phyloP scores from a whole-genome alignment of 2,113 vertebrate species.

The Tragulus kanchil region DNA sequence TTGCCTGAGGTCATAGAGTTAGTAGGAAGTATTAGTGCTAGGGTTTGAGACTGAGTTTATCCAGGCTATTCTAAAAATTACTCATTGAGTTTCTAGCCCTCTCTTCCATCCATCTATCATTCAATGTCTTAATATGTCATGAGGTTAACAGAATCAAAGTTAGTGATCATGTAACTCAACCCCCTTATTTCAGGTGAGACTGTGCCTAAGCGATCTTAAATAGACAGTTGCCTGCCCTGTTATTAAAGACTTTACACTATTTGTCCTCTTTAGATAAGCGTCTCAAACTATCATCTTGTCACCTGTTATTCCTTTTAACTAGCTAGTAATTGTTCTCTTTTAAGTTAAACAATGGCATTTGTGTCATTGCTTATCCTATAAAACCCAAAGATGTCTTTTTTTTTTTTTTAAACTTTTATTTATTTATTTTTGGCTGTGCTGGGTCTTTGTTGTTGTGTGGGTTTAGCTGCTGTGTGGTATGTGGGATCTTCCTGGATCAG shows the following conservation, averaged over 20 bases:
- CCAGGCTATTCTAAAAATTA: not conserved
- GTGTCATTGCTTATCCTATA: constrained; percentile 44
- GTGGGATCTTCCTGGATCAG: too few species aligned
- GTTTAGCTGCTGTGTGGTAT: too few species aligned
- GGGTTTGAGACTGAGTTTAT: not conserved
- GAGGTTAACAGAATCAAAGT: constrained; percentile 39
- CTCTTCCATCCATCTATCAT: not conserved
- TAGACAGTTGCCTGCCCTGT: constrained; percentile 5
- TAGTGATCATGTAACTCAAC: constrained; percentile 7
- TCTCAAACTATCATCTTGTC: not conserved
- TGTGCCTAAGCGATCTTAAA: not conserved
- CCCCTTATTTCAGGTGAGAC: constrained; percentile 24
- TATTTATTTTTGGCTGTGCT: too few species aligned
- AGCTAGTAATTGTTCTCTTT: constrained; percentile 30
- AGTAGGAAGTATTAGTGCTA: not conserved
- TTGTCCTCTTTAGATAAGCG: not conserved
- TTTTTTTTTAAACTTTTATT: too few species aligned
- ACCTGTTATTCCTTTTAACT: constrained; percentile 1
- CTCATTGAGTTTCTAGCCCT: not conserved
- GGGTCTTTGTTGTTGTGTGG: too few species aligned
- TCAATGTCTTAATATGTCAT: not conserved
- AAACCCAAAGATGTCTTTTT: constrained; percentile 40
- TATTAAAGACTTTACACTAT: constrained; percentile 32
- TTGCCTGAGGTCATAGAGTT: constrained; percentile 18
- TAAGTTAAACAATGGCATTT: constrained; percentile 50